Base-by-base conservation (phyloP, 2,888 invertebrate species). In the Anoplius nigerrimus region DNA sequence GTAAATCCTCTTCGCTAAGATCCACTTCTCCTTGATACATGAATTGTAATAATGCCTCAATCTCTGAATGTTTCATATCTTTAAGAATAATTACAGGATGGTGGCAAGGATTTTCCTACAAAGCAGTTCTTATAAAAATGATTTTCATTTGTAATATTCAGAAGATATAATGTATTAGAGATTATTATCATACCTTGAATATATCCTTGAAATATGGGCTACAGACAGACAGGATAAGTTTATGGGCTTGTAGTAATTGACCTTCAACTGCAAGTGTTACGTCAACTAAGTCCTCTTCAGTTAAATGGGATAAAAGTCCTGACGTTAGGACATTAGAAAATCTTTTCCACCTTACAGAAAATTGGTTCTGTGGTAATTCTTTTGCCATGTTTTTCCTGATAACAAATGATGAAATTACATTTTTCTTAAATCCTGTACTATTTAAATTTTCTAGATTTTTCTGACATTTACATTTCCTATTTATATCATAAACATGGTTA, bases 221-320 rank as follows among this genome's bases (percentile, higher is more conserved):
- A 75, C 90, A 90, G 6, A 90, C 88, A 20, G 90, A 90, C 0
- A 90, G 82, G 21, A 90, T 89, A 66, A 90, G 78, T 81, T 90
- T 90, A 69, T 90, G 90, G 42, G 90, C 90, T 71, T 88, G 89
- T 18, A 90, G 78, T 61, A 87, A 83, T 62, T 88, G 84, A 54
- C 90, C 90, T 55, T 89, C 90, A 34, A 89, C 90, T n/a, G 90
- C 89, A 5, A 90, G 75, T 5, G 90, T 90, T n/a, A 90, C 90
- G 76, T 90, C 90, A 45, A 90, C 90, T 59, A 90, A 75, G 76
- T 89, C 85, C 72, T 89, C 88, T 63, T 87, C 88, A 66, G 84
- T 86, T 15, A 90, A 76, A 63, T 90, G 83, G 61, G 84, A 85
- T 71, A 89, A 84, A 71, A 90, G 90, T 18, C 89, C 89, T 61